These are phyloP conservation scores for Bugula neritina DNA, from an alignment of 2,888 invertebrate genomes.

Conservation along the genomic window DNA sequence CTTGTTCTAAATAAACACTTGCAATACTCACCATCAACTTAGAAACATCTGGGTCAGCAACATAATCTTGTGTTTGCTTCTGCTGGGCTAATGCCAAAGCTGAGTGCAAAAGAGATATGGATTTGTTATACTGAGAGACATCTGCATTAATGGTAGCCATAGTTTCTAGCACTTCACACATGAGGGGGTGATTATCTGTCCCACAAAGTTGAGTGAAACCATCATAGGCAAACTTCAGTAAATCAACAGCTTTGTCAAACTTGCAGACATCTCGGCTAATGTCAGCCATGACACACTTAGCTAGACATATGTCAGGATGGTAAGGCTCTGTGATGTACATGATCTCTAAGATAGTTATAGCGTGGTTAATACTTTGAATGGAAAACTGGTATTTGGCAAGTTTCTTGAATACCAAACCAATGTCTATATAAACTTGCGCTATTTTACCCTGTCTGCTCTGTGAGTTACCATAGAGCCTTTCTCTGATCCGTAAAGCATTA, in stretches of 20 bases:
- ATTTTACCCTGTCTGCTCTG: neutral
- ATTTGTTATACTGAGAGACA: neutral
- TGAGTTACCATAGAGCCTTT: neutral
- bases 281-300: neutral
- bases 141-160: neutral
- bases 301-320: neutral
- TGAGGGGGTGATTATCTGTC: neutral
- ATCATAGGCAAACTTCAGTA: neutral
- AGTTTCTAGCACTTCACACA: neutral
- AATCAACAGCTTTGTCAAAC: neutral
- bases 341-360: neutral
- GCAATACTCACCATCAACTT: neutral
- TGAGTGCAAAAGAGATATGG: neutral
- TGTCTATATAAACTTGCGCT: neutral
- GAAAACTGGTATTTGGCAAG: neutral
- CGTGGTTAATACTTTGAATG: neutral
- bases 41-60: neutral
- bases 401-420: neutral
- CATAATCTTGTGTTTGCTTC: no score
- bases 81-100: neutral
- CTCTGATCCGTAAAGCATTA: neutral
- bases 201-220: neutral
- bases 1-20: neutral
- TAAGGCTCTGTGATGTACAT: neutral
- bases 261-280: neutral